phyloP scores from a whole-genome alignment of 2,797 vertebrate genomes.

The Columba guinea region DNA sequence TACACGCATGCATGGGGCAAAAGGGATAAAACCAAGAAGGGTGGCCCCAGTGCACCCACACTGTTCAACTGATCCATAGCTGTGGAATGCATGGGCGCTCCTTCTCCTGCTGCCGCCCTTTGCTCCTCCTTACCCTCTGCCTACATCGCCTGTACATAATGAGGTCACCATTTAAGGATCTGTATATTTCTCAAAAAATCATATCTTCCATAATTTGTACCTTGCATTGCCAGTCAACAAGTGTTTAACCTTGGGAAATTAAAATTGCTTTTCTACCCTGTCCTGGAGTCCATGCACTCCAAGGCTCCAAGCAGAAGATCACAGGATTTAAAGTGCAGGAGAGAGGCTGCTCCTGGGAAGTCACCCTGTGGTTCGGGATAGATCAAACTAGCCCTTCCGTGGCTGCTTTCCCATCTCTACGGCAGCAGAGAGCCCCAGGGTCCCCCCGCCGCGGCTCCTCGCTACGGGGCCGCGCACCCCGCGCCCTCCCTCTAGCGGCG shows the following conservation, averaged over 20 bases:
- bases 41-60: neutral
- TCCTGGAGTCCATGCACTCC: neutral
- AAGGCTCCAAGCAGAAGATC: neutral
- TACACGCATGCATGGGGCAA: neutral
- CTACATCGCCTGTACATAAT: rapidly evolving
- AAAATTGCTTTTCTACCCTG: neutral
- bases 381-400: rapidly evolving
- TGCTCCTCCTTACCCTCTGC: neutral
- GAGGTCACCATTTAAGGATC: neutral
- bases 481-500: neutral
- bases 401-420: neutral
- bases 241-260: neutral
- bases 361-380: neutral
- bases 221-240: neutral
- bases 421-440: neutral
- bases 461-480: too few relatives aligned
- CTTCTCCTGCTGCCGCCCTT: neutral
- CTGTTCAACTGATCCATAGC: neutral
- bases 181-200: neutral
- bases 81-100: rapidly evolving
- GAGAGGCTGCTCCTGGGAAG: neutral
- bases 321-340: neutral
- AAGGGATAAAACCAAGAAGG: neutral
- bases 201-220: rapidly evolving
- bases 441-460: neutral